These are phyloP conservation scores for Orchesella cincta DNA, from an alignment of 1,140 invertebrate genomes.

Conservation along the genomic window DNA sequence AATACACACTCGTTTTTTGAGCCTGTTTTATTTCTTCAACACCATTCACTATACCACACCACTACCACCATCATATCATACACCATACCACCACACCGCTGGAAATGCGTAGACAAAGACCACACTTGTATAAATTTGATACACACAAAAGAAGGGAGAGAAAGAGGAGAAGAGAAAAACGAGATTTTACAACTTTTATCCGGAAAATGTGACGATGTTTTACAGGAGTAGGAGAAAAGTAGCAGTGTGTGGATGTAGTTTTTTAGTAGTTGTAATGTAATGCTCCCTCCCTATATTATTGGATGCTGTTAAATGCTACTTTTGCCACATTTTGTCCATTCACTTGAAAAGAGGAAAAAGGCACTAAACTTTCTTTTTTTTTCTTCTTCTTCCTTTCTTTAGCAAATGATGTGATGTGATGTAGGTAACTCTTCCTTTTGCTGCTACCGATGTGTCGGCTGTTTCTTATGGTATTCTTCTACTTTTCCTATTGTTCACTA, in stretches of 20 bases:
- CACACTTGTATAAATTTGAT: background rate
- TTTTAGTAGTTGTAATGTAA: background rate
- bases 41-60: background rate
- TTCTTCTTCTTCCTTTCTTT: too few relatives aligned
- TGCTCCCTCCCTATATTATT: background rate
- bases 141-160: background rate
- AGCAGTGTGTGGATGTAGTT: background rate
- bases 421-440: background rate
- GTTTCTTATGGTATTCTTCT: too few relatives aligned
- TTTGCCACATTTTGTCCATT: slow-evolving; percentile 22
- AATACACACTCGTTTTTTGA: slow-evolving; percentile 7
- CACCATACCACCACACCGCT: background rate
- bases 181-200: slow-evolving; percentile 28
- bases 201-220: slow-evolving; percentile 23
- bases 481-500: background rate
- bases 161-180: background rate
- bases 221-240: background rate
- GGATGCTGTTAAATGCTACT: slow-evolving; percentile 18
- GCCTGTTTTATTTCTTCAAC: slow-evolving; percentile 1
- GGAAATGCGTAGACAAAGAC: background rate
- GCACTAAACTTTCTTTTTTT: background rate
- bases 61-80: background rate
- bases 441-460: too few relatives aligned
- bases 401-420: slow-evolving; percentile 9
- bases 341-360: slow-evolving; percentile 14